A percentile compares a stretch with the other conserved stretches of the same genome.
Evolutionary conservation across 2,888 invertebrate genomes (phyloP).

Genomic region (Sussaba pulchella): DNA sequence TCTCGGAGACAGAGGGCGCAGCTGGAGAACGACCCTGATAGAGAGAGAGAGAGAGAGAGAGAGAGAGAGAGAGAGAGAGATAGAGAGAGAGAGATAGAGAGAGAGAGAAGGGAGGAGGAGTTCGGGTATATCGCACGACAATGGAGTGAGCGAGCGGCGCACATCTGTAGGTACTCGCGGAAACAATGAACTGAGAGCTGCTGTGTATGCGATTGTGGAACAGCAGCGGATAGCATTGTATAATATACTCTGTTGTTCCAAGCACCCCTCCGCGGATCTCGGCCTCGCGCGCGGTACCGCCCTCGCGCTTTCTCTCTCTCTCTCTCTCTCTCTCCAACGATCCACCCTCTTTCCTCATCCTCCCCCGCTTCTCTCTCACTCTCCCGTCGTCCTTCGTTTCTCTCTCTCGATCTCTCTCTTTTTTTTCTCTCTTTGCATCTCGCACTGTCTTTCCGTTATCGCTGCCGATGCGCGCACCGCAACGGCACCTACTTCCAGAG

Average conservation of each 20-base stretch:
- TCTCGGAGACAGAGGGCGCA: too few species aligned
- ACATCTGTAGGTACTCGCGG: conserved; percentile 81
- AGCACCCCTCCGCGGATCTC: conserved; percentile 63
- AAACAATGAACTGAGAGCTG: conserved; percentile 82
- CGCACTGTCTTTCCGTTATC: conserved; percentile 31
- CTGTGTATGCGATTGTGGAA: conserved; percentile 81
- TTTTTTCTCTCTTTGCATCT: background rate
- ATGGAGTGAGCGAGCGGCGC: conserved; percentile 76
- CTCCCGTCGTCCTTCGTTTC: conserved; percentile 9
- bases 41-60: conserved; percentile 22
- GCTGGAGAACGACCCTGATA: too few species aligned
- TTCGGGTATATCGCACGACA: conserved; percentile 76
- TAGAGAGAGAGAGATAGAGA: conserved; percentile 54
- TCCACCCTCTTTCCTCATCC: conserved; percentile 30
- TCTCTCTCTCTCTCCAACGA: conserved; percentile 25
- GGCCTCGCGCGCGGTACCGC: conserved; percentile 61
- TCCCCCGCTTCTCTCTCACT: background rate
- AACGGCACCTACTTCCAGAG: conserved; percentile 21
- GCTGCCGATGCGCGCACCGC: conserved; percentile 28
- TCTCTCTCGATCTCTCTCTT: conserved; percentile 26
- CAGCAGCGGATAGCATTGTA: conserved; percentile 82
- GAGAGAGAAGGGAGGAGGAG: conserved; percentile 52
- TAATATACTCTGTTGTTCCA: conserved; percentile 82
- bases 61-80: conserved; percentile 48
- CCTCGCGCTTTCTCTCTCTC: conserved; percentile 34